Conservation (phyloP, 2,888 invertebrate species). For the Himalopsyche anomala region DNA sequence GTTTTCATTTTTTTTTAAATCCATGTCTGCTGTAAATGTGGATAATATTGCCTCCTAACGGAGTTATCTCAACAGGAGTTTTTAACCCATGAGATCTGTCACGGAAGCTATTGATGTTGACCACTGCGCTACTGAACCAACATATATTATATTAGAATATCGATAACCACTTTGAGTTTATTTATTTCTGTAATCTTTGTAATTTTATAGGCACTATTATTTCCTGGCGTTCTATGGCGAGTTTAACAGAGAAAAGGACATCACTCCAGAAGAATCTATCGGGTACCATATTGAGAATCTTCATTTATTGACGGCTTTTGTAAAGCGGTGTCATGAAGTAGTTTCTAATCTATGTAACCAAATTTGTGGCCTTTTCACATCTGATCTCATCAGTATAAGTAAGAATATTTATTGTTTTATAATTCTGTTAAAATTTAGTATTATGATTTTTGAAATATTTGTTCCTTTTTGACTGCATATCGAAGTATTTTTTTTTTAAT, state of each 20-base stretch:
- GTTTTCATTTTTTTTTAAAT: not conserved
- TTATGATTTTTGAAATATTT: conserved; percentile 1
- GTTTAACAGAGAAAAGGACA: conserved; percentile 72
- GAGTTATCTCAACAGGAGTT: no score
- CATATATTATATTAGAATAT: no score
- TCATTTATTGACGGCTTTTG: conserved; percentile 81
- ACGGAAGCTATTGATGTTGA: no score
- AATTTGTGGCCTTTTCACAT: conserved; percentile 82
- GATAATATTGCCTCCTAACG: no score
- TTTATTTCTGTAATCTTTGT: not conserved
- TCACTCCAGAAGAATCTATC: conserved; percentile 70
- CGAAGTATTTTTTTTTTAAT: conserved; percentile 62
- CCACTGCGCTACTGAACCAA: no score
- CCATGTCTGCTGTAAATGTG: no score
- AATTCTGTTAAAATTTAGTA: no score
- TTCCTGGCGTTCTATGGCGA: conserved; percentile 83
- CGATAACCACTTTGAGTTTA: no score
- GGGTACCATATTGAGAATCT: conserved; percentile 78
- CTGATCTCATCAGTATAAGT: conserved; percentile 74
- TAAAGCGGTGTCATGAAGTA: conserved; percentile 83
- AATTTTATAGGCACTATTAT: conserved; percentile 75
- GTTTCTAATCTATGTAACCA: conserved; percentile 85
- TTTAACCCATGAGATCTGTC: no score
- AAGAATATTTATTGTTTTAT: conserved; percentile 66
- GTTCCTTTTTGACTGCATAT: conserved; percentile 48